Conservation (phyloP, 2,113 vertebrate species). For the Uropsilus gracilis region DNA sequence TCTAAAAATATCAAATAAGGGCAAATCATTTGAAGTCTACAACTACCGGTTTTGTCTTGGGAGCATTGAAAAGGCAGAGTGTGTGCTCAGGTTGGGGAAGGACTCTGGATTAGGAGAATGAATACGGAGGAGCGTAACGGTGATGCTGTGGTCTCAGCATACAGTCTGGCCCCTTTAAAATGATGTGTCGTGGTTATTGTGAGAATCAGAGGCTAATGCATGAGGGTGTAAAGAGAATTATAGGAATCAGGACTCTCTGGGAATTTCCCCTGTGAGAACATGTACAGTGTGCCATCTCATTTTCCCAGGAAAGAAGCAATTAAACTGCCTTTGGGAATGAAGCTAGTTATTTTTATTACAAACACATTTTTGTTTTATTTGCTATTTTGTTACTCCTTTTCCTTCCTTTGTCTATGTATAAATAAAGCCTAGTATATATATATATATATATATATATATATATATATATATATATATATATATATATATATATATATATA, state of each 20-base stretch:
- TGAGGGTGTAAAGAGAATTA: not conserved
- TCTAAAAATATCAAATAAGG: not conserved
- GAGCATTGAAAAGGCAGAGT: not conserved
- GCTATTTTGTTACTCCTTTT: no score
- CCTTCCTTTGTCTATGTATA: no score
- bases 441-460: no score
- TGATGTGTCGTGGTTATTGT: not conserved
- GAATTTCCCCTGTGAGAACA: not conserved
- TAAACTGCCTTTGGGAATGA: not conserved
- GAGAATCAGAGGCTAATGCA: not conserved
- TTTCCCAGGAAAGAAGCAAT: not conserved
- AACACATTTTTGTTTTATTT: not conserved
- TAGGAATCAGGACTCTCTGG: not conserved
- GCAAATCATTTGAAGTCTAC: not conserved
- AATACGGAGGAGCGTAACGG: not conserved
- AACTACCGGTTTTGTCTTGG: not conserved
- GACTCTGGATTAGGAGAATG: rapidly evolving
- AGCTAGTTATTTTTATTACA: not conserved
- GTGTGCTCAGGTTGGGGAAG: not conserved
- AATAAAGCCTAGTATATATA: no score
- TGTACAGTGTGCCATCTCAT: not conserved
- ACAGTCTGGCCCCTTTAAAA: not conserved
- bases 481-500: no score
- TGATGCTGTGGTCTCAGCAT: rapidly evolving
- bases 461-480: no score